These are phyloP conservation scores for Nasonovia ribisnigri DNA, from an alignment of 2,888 invertebrate genomes.

Conservation along the genomic window DNA sequence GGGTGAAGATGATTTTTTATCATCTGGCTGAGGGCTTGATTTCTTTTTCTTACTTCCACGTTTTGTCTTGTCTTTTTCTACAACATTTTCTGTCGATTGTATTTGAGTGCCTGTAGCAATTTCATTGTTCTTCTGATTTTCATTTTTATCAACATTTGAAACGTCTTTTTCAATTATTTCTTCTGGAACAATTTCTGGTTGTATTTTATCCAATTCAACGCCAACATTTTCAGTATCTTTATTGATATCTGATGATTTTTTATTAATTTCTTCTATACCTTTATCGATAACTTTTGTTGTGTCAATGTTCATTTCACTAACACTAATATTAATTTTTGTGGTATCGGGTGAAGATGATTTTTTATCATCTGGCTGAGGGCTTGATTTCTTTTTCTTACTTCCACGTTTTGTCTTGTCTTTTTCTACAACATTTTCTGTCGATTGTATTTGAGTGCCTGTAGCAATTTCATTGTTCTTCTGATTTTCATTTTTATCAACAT, in stretches of 20 bases:
- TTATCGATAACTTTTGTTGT: background rate
- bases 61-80: background rate
- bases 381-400: too few relatives aligned
- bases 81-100: background rate
- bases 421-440: background rate
- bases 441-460: background rate
- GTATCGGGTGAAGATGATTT: background rate
- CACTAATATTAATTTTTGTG: constrained; percentile 46
- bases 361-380: too few relatives aligned
- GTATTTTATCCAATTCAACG: too few relatives aligned
- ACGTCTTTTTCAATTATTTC: background rate
- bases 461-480: too few relatives aligned
- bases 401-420: too few relatives aligned
- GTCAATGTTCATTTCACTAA: constrained; percentile 66
- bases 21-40: constrained; percentile 31
- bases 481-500: background rate
- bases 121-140: background rate
- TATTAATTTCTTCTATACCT: background rate
- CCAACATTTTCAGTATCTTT: background rate
- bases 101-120: background rate
- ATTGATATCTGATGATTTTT: constrained; percentile 35
- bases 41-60: constrained; percentile 33
- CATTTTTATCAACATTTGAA: background rate
- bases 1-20: constrained; percentile 66
- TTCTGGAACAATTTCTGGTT: too few relatives aligned